Evolutionary conservation across 2,797 vertebrate genomes (phyloP).

Genomic region (Pelobates cultripes): DNA sequence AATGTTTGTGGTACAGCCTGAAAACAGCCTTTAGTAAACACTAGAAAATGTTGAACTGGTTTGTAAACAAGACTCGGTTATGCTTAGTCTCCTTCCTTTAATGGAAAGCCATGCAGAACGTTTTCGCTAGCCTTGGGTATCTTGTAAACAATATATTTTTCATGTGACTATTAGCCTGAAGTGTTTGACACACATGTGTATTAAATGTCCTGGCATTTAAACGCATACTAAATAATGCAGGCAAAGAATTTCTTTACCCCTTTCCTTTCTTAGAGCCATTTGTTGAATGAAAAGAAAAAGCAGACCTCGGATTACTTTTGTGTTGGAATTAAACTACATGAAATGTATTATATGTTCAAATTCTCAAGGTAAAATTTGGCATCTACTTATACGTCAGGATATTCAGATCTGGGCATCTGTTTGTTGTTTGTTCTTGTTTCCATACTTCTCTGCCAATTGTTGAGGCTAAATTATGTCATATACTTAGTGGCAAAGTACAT

Average conservation of each 20-base stretch:
- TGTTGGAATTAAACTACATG: not conserved
- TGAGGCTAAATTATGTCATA: too few relatives aligned
- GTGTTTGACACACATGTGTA: slow-evolving; percentile 38
- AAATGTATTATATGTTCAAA: too few relatives aligned
- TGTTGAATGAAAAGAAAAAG: not conserved
- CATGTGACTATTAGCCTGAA: slow-evolving; percentile 38
- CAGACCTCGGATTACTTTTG: not conserved
- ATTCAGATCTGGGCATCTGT: too few relatives aligned
- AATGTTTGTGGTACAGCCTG: not conserved
- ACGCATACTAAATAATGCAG: slow-evolving; percentile 41
- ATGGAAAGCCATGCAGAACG: slow-evolving; percentile 14
- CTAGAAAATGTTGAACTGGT: slow-evolving; percentile 41
- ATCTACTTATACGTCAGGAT: too few relatives aligned
- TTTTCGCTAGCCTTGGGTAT: slow-evolving; percentile 31
- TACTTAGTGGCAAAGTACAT: too few relatives aligned
- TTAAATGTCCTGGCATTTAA: slow-evolving; percentile 39
- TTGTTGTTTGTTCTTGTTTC: too few relatives aligned
- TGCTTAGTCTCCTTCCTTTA: slow-evolving; percentile 30
- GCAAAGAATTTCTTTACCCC: not conserved
- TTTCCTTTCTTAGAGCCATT: not conserved
- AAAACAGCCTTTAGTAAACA: slow-evolving; percentile 24
- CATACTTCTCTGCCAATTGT: too few relatives aligned
- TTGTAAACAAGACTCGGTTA: slow-evolving; percentile 16
- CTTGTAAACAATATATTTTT: slow-evolving; percentile 46
- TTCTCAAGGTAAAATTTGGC: too few relatives aligned